Conservation (phyloP, 2,888 invertebrate genomes). For the Mimumesa dahlbomi region DNA sequence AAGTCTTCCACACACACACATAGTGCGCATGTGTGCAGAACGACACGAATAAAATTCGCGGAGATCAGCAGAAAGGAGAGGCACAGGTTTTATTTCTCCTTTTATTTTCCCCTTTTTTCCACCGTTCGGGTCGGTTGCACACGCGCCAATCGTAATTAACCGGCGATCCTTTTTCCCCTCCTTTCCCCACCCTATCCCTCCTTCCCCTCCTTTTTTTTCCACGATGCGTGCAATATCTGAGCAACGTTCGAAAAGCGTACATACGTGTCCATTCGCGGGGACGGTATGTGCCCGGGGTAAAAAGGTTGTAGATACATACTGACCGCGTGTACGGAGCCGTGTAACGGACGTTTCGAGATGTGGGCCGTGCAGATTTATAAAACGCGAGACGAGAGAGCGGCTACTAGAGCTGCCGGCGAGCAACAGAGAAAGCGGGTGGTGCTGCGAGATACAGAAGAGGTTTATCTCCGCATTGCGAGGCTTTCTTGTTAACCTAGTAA, state of each 20-base stretch:
- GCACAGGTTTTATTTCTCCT: too few species aligned
- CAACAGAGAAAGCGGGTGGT: constrained; percentile 32
- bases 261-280: constrained; percentile 14
- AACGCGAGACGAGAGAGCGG: constrained; percentile 22
- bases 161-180: constrained; percentile 38
- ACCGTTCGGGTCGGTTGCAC: constrained; percentile 56
- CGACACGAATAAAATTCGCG: constrained; percentile 59
- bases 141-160: constrained; percentile 61
- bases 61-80: constrained; percentile 51
- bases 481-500: constrained; percentile 47
- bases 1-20: neutral
- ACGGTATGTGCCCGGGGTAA: constrained; percentile 27
- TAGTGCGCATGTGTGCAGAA: constrained; percentile 3
- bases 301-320: constrained; percentile 42
- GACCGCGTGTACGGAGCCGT: constrained; percentile 41
- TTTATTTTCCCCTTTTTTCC: constrained; percentile 52
- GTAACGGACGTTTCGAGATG: constrained; percentile 49
- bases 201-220: too few species aligned
- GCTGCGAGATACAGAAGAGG: constrained; percentile 39
- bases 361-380: constrained; percentile 50
- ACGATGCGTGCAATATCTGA: constrained; percentile 25
- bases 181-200: neutral
- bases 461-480: constrained; percentile 45
- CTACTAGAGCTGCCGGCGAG: neutral
- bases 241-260: constrained; percentile 42